Percentiles rank a stretch among this genome's conserved stretches.
Evolutionary conservation across 2,888 invertebrate species (phyloP).

Genomic region (Siphlonurus alternatus): DNA sequence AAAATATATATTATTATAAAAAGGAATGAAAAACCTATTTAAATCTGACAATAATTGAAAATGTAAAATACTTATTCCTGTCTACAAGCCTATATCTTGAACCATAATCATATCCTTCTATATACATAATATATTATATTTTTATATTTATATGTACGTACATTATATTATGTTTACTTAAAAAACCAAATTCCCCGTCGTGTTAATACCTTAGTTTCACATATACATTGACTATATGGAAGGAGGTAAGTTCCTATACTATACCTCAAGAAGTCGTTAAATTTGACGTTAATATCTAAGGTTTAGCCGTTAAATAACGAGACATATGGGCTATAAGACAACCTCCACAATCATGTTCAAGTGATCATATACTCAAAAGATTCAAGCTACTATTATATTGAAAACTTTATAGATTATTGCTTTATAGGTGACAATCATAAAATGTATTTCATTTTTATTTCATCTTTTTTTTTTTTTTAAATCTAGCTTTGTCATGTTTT

Average conservation of each 20-base stretch:
- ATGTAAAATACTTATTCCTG: not conserved
- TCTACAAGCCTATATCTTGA: not conserved
- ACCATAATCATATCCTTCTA: not conserved
- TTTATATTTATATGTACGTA: not conserved
- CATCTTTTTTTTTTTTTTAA: too few species aligned
- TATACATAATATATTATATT: not conserved
- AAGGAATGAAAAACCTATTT: not conserved
- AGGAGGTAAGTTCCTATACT: not conserved
- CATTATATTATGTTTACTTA: not conserved
- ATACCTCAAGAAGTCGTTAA: constrained; percentile 1
- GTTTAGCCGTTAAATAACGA: not conserved
- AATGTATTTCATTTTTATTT: too few species aligned
- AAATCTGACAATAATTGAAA: not conserved
- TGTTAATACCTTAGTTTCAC: not conserved
- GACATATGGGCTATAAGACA: not conserved
- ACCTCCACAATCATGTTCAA: too few species aligned
- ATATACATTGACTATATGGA: not conserved
- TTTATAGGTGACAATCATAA: too few species aligned
- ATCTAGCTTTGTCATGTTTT: too few species aligned
- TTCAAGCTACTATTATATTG: too few species aligned
- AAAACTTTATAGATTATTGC: too few species aligned
- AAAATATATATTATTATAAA: not conserved
- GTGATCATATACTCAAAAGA: too few species aligned
- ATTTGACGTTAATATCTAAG: not conserved
- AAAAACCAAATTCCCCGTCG: not conserved